Evolutionary conservation across 2,113 vertebrate species (phyloP).

Genomic region (Megaceryle torquata): DNA sequence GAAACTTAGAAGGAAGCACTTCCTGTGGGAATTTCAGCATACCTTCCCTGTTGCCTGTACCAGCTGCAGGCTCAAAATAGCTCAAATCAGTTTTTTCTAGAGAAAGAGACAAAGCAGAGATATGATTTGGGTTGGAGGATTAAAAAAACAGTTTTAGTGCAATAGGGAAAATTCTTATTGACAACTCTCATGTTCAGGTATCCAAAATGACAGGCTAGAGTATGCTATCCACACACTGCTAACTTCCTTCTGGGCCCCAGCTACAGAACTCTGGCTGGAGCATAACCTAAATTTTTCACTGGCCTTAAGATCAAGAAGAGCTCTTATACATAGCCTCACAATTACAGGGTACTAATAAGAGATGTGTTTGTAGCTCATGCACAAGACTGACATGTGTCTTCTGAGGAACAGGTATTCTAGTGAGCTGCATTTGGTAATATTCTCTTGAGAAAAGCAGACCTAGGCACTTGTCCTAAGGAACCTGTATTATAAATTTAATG

Average conservation of each 20-base stretch:
- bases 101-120: not conserved
- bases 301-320: not conserved
- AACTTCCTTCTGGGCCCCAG: not conserved
- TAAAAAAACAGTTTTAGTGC: not conserved
- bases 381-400: not conserved
- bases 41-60: slow-evolving; percentile 8
- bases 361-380: not conserved
- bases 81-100: slow-evolving; percentile 31
- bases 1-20: slow-evolving; percentile 30
- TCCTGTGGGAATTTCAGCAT: slow-evolving; percentile 36
- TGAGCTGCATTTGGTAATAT: not conserved
- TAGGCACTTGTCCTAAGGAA: not conserved
- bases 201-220: not conserved
- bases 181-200: not conserved
- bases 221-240: not conserved
- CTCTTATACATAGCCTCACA: not conserved
- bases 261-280: not conserved
- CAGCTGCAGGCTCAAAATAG: not conserved
- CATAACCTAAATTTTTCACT: not conserved
- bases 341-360: not conserved
- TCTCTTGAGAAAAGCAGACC: not conserved
- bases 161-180: not conserved
- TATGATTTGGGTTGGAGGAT: not conserved
- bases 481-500: not conserved
- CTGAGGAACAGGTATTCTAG: not conserved